A percentile compares a stretch with the other conserved stretches of the same genome.
Conservation (phyloP, 1,140 invertebrate species). For the Aphelinus atriplicis region DNA sequence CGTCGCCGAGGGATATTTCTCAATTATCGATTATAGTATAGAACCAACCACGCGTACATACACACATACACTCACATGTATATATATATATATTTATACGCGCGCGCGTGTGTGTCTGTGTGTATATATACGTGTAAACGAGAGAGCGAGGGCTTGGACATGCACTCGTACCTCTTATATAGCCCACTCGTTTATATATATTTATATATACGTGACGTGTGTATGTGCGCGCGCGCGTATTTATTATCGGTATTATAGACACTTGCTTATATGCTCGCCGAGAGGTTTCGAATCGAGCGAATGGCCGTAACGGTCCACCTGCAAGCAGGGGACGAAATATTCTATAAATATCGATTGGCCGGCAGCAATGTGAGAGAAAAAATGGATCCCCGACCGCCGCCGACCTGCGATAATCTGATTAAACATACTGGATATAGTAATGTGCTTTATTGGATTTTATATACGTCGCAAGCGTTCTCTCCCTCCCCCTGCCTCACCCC, state of each 20-base stretch:
- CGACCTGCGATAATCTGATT: conserved; percentile 25
- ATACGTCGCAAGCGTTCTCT: not conserved
- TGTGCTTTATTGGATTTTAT: conserved; percentile 36
- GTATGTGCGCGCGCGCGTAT: not conserved
- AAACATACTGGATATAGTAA: conserved; percentile 34
- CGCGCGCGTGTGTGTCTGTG: too few relatives aligned
- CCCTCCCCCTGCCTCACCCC: too few relatives aligned
- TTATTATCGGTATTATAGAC: not conserved
- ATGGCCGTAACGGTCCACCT: not conserved
- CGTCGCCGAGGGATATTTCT: conserved; percentile 1
- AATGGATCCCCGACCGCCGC: conserved; percentile 19
- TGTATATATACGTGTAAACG: too few relatives aligned
- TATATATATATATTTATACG: too few relatives aligned
- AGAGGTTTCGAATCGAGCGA: not conserved
- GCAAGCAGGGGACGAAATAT: not conserved
- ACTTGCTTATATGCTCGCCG: too few relatives aligned
- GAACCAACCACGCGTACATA: too few relatives aligned
- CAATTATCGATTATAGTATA: conserved; percentile 13
- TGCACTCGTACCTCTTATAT: too few relatives aligned
- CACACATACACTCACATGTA: too few relatives aligned
- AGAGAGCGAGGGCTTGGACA: too few relatives aligned
- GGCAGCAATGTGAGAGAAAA: conserved; percentile 1
- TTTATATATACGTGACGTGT: conserved; percentile 5
- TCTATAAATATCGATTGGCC: conserved; percentile 22
- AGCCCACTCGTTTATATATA: not conserved